A percentile compares a stretch with the other conserved stretches of the same genome.
These are phyloP conservation scores for Orchesella cincta DNA, from an alignment of 1,140 invertebrate species.

Conservation along the genomic window DNA sequence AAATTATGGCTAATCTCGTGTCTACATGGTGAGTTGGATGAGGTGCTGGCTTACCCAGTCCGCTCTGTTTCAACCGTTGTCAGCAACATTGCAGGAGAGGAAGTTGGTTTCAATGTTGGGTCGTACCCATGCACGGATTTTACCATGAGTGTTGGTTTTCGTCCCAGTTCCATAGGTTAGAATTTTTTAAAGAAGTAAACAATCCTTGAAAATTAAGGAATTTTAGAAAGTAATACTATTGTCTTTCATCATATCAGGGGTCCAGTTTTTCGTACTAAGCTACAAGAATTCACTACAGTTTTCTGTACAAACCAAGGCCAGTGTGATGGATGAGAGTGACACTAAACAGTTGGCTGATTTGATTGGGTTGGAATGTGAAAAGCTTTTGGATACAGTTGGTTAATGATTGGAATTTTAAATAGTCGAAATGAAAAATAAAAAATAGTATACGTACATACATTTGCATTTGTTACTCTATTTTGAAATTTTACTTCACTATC, in stretches of 20 bases:
- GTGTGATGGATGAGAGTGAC: too few species aligned
- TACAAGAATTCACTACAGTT: too few species aligned
- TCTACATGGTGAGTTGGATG: neutral
- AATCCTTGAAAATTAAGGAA: neutral
- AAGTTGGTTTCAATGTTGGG: neutral
- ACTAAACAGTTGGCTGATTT: too few species aligned
- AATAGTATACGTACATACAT: too few species aligned
- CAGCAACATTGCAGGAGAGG: neutral
- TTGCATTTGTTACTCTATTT: too few species aligned
- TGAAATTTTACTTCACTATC: too few species aligned
- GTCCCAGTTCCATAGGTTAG: neutral
- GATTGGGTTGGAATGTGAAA: too few species aligned
- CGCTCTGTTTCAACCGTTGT: neutral
- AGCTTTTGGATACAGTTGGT: too few species aligned
- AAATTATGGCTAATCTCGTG: too few species aligned
- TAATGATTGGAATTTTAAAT: too few species aligned
- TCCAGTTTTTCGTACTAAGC: neutral
- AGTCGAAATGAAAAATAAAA: too few species aligned
- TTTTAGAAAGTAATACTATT: neutral
- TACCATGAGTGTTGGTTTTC: neutral
- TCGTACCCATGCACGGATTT: neutral
- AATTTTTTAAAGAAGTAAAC: neutral
- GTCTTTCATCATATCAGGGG: neutral
- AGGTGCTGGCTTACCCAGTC: neutral
- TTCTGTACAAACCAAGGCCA: too few species aligned